Evolutionary conservation across 35 echinoderm and acorn worm species (phyloP).

Genomic region (Hemicentrotus pulcherrimus): DNA sequence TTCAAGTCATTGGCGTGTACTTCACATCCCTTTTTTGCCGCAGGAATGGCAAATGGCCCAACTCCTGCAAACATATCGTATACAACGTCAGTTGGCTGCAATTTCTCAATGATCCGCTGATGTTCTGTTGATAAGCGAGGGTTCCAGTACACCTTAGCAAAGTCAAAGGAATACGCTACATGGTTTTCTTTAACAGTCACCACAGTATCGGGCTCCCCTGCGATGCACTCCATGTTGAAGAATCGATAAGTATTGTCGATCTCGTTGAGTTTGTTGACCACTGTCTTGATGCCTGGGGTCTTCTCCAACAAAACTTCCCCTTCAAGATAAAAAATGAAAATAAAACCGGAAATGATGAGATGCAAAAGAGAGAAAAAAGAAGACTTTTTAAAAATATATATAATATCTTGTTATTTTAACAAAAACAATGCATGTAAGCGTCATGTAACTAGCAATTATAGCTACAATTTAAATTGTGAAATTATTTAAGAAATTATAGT

Average conservation of each 20-base stretch:
- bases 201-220: slow-evolving; percentile 80
- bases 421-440: too few species aligned
- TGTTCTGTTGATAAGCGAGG: slow-evolving; percentile 88
- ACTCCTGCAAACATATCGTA: slow-evolving; percentile 96
- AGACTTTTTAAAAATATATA: background rate
- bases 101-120: slow-evolving; percentile 59
- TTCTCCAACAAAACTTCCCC: slow-evolving; percentile 90
- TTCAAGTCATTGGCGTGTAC: slow-evolving; percentile 93
- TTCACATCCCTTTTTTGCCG: slow-evolving; percentile 76
- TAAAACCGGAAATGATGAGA: background rate
- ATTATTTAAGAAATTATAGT: too few species aligned
- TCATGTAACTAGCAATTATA: too few species aligned
- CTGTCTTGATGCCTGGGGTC: slow-evolving; percentile 79
- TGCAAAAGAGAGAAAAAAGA: background rate
- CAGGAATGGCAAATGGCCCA: slow-evolving; percentile 90
- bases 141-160: slow-evolving; percentile 99
- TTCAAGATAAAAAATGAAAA: slow-evolving; percentile 14
- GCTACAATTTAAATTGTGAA: too few species aligned
- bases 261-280: slow-evolving; percentile 85
- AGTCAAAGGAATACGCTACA: slow-evolving; percentile 83
- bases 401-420: background rate
- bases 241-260: slow-evolving; percentile 94
- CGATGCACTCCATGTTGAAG: slow-evolving; percentile 95
- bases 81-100: slow-evolving; percentile 53
- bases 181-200: slow-evolving; percentile 74